A percentile compares a stretch with the other conserved stretches of the same genome.
Conservation (phyloP, 2,797 vertebrate genomes). For the Poeciliopsis infans region DNA sequence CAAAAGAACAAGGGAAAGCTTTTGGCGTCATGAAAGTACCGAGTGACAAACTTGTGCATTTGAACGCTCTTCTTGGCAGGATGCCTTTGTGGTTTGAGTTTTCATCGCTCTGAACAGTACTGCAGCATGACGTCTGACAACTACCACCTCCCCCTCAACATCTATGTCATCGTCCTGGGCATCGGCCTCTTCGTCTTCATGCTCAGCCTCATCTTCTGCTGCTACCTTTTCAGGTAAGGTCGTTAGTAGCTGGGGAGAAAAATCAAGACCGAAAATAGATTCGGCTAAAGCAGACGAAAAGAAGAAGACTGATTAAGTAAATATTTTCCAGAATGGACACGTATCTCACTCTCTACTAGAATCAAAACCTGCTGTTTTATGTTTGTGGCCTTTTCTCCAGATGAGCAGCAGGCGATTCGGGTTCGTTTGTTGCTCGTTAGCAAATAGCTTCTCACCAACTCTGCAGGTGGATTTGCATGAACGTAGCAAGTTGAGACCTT, state of each 20-base stretch:
- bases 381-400: background rate
- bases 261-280: background rate
- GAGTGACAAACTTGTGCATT: conserved; percentile 18
- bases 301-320: background rate
- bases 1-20: background rate
- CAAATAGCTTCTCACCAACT: background rate
- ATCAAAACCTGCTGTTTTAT: too few relatives aligned
- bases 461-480: conserved; percentile 3
- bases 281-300: background rate
- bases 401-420: background rate
- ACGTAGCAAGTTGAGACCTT: conserved; percentile 1
- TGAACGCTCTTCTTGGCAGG: conserved; percentile 66
- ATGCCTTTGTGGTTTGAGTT: conserved; percentile 83
- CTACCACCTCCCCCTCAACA: conserved; percentile 85
- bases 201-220: conserved; percentile 89
- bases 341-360: background rate
- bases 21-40: background rate
- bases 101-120: conserved; percentile 78
- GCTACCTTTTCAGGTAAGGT: conserved; percentile 86
- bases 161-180: conserved; percentile 86
- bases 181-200: conserved; percentile 87
- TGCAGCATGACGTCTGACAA: conserved; percentile 85
- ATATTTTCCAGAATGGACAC: too few relatives aligned
- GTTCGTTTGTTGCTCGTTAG: background rate
- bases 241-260: background rate